phyloP scores from a whole-genome alignment of 1,140 invertebrate species.

The Ridgeia piscesae region DNA sequence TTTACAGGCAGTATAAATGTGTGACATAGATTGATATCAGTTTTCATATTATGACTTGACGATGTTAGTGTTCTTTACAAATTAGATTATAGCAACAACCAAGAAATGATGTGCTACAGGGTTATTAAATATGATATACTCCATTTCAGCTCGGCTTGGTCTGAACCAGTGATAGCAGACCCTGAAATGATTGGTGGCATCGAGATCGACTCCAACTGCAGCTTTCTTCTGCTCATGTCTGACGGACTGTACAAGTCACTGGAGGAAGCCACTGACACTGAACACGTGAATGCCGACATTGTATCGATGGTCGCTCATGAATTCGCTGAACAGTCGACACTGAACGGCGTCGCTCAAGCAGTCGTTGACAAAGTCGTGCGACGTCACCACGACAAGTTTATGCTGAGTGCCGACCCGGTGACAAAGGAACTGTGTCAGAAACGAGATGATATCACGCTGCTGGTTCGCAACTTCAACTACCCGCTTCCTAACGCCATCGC shows the following conservation, averaged over 20 bases:
- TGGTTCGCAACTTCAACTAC: constrained; percentile 86
- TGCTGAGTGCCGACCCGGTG: constrained; percentile 49
- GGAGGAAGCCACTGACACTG: constrained; percentile 75
- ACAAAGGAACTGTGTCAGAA: constrained; percentile 56
- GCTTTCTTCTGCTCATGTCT: constrained; percentile 84
- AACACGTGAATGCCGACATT: constrained; percentile 51
- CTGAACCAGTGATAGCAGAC: constrained; percentile 80
- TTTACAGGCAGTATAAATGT: no score
- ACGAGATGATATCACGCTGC: constrained; percentile 78
- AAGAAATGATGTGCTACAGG: no score
- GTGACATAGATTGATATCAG: not conserved
- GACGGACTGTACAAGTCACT: constrained; percentile 81
- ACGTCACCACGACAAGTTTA: constrained; percentile 79
- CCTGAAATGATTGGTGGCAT: constrained; percentile 82
- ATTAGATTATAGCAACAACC: not conserved
- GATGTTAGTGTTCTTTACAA: not conserved
- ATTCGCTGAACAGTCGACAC: constrained; percentile 77
- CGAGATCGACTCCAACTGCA: constrained; percentile 75
- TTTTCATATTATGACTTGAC: not conserved
- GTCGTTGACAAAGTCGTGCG: constrained; percentile 83
- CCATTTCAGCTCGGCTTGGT: constrained; percentile 60
- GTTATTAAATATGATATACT: not conserved
- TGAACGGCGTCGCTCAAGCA: constrained; percentile 81
- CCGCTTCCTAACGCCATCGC: constrained; percentile 66
- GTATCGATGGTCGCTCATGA: constrained; percentile 59